These are phyloP conservation scores for Hippocampus comes DNA, from an alignment of 2,113 vertebrate genomes.

Conservation along the genomic window DNA sequence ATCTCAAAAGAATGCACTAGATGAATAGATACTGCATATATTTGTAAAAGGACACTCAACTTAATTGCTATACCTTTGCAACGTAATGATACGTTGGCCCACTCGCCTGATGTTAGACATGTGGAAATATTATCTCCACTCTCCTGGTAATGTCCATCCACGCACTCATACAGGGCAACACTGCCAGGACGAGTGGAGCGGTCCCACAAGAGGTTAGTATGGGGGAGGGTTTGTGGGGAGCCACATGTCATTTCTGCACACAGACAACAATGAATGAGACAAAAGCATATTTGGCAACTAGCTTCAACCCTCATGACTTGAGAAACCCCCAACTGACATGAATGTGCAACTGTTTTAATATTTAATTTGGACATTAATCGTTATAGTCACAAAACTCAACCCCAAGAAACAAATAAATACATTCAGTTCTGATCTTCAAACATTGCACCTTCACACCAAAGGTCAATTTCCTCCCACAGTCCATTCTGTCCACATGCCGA, in stretches of 20 bases:
- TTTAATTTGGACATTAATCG: not conserved
- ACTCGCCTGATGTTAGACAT: conserved; percentile 62
- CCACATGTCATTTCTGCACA: conserved; percentile 70
- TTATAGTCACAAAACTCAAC: not conserved
- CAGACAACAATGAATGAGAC: conserved; percentile 31
- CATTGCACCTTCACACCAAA: conserved; percentile 71
- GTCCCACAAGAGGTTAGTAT: conserved; percentile 61
- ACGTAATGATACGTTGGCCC: conserved; percentile 57
- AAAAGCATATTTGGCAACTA: conserved; percentile 3
- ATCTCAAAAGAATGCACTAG: too few relatives aligned
- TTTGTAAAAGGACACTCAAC: too few relatives aligned
- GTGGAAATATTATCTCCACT: conserved; percentile 49
- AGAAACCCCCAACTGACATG: not conserved
- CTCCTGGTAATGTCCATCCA: conserved; percentile 60
- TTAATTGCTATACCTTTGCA: conserved; percentile 64
- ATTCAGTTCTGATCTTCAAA: not conserved
- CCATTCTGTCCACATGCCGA: conserved; percentile 61
- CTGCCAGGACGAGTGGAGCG: conserved; percentile 46
- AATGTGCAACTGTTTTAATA: not conserved
- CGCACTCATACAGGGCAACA: conserved; percentile 57
- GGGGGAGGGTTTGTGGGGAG: conserved; percentile 46
- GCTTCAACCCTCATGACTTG: not conserved
- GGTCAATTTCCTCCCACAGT: conserved; percentile 62
- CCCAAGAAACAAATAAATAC: not conserved
- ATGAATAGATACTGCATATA: too few relatives aligned